Evolutionary conservation across 2,113 vertebrate species (phyloP).

Genomic region (Crotophaga sulcirostris): DNA sequence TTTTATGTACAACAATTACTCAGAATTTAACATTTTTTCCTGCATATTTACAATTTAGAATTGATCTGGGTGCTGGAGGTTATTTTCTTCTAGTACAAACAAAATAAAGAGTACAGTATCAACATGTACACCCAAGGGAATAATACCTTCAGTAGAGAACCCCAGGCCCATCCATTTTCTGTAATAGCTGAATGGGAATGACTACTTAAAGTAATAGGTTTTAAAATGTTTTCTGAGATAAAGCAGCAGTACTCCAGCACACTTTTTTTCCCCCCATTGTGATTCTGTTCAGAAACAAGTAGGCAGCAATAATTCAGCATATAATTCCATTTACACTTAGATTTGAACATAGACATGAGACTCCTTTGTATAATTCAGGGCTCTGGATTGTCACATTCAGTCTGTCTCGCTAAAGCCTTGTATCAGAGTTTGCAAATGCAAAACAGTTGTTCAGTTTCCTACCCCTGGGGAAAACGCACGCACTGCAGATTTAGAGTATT

Average conservation of each 20-base stretch:
- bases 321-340: slow-evolving; percentile 14
- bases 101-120: slow-evolving; percentile 7
- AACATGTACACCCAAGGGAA: slow-evolving; percentile 25
- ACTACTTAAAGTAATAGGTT: slow-evolving; percentile 55
- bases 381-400: neutral
- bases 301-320: neutral
- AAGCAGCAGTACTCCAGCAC: neutral
- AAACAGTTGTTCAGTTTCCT: neutral
- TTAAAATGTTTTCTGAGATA: slow-evolving; percentile 62
- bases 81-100: slow-evolving; percentile 16
- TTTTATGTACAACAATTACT: neutral
- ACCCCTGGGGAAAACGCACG: neutral
- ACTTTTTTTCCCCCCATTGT: neutral
- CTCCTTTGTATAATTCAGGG: neutral
- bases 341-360: neutral
- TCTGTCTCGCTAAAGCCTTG: neutral
- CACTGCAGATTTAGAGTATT: neutral
- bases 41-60: slow-evolving; percentile 30
- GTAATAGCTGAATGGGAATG: slow-evolving; percentile 48
- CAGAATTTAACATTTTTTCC: neutral
- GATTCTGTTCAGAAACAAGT: slow-evolving; percentile 9
- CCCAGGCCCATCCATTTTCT: slow-evolving; percentile 34
- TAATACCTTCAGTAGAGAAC: slow-evolving; percentile 14
- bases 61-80: neutral
- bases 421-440: slow-evolving; percentile 16